Evolutionary conservation across 2,797 vertebrate species (phyloP), one percentile per base, ranked within the genome.

Genomic region (Masticophis lateralis): DNA sequence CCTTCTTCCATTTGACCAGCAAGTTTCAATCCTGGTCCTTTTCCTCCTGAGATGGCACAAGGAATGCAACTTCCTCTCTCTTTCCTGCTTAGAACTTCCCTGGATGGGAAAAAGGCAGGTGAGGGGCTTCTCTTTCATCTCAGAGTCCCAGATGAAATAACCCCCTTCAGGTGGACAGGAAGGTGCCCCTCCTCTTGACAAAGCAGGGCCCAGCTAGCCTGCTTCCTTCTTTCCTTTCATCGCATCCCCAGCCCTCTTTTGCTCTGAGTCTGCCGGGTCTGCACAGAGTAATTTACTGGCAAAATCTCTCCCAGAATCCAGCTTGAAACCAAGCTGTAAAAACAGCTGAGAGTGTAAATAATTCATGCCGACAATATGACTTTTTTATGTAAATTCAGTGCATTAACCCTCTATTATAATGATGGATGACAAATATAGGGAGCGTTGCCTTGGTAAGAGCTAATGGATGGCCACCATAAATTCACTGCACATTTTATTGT

Each of bases 391-490:
- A 99, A 99, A 99, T 99, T 98, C 97, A 96, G 98, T 99, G 99
- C 99, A 99, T 99, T 99, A 99, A 99, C 99, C 99, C 99, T 99
- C 99, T 99, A 99, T 99, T 99, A 99, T 99, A 99, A 99, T 99
- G 99, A 99, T 99, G 99, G 99, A 99, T 99, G 99, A 99, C 99
- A 99, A 99, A 99, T 99, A 99, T 98, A 98, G 99, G 98, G 99
- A 99, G 99, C 99, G 98, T 99, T 99, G 99, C 99, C 99, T 99
- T 99, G 99, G 99, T 99, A 99, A 99, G 99, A 99, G 98, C 99
- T 99, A 99, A 99, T 99, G 99, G 99, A 99, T 99, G 99, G 99
- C 98, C 98, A 98, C 99, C 99, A 99, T 99, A 99, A 99, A 99
- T 99, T 98, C 99, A 99, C 98, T 98, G 99, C 99, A 99, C 99